Conservation (phyloP, 2,797 vertebrate species). For the Hylomyscus alleni region DNA sequence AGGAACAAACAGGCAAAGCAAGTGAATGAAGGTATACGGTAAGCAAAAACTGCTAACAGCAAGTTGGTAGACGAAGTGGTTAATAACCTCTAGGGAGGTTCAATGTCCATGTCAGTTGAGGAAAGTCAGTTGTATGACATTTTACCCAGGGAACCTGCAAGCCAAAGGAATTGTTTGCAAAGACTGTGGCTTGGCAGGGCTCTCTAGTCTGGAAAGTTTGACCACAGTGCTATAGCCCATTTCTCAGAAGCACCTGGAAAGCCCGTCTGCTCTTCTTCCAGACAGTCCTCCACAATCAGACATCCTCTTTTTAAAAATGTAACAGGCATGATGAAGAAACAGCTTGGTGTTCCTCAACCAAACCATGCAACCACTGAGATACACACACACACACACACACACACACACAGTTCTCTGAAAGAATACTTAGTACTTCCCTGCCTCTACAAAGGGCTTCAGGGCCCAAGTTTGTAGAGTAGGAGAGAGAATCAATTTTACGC, state of each 20-base stretch:
- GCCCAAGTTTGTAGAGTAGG: background rate
- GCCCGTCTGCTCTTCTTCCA: background rate
- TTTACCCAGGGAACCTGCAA: background rate
- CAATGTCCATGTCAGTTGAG: background rate
- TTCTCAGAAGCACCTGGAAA: background rate
- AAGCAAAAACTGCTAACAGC: constrained; percentile 6
- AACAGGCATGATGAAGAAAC: background rate
- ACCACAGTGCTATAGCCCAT: background rate
- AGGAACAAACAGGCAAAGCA: background rate
- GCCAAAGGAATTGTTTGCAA: rapidly evolving
- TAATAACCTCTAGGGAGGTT: background rate
- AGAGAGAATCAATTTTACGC: background rate
- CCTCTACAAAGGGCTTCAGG: background rate
- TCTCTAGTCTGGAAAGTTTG: background rate
- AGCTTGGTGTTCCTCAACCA: background rate
- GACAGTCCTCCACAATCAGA: background rate
- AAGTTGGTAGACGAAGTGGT: background rate
- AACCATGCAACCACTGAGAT: background rate
- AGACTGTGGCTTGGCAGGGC: rapidly evolving
- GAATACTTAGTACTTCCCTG: background rate
- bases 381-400: too few species aligned
- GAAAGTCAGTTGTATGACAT: background rate
- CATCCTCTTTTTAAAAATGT: background rate
- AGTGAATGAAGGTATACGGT: background rate
- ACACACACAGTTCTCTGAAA: background rate